phyloP scores from a whole-genome alignment of 2,888 invertebrate species.

The Cloeon dipterum region DNA sequence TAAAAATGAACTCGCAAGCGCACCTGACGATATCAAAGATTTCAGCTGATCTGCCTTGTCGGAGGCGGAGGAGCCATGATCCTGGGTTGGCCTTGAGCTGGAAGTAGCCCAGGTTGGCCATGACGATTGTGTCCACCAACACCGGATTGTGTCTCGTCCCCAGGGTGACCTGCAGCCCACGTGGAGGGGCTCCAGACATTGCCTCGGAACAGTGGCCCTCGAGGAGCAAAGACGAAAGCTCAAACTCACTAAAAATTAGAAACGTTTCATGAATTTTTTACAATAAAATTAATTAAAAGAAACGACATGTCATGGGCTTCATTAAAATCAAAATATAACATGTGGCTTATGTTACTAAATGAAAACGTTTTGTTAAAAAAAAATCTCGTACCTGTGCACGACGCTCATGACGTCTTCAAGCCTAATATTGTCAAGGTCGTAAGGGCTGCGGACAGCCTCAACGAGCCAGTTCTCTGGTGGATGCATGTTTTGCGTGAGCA shows the following conservation, averaged over 20 bases:
- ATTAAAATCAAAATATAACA: too few species aligned
- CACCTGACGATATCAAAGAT: conserved; percentile 77
- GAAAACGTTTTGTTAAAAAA: not conserved
- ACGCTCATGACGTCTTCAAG: conserved; percentile 76
- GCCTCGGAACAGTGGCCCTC: conserved; percentile 96
- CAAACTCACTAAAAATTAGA: conserved; percentile 56
- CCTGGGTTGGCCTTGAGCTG: conserved; percentile 96
- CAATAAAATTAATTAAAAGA: too few species aligned
- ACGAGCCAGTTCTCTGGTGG: conserved; percentile 94
- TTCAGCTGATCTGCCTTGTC: conserved; percentile 84
- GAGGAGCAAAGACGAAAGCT: conserved; percentile 77
- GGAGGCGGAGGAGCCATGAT: conserved; percentile 69
- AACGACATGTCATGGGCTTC: too few species aligned
- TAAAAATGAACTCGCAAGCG: conserved; percentile 9
- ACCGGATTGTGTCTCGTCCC: conserved; percentile 59
- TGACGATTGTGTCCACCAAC: conserved; percentile 92
- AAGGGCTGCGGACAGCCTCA: conserved; percentile 74
- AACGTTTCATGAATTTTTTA: conserved; percentile 4
- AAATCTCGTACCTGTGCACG: conserved; percentile 64
- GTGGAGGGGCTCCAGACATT: conserved; percentile 72
- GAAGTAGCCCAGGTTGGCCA: conserved; percentile 99
- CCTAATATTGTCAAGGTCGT: conserved; percentile 93
- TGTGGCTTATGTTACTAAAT: too few species aligned
- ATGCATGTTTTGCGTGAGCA: conserved; percentile 71
- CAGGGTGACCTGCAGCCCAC: conserved; percentile 89